phyloP scores from a whole-genome alignment of 2,113 vertebrate species.

The Paraplagusia blochii region DNA sequence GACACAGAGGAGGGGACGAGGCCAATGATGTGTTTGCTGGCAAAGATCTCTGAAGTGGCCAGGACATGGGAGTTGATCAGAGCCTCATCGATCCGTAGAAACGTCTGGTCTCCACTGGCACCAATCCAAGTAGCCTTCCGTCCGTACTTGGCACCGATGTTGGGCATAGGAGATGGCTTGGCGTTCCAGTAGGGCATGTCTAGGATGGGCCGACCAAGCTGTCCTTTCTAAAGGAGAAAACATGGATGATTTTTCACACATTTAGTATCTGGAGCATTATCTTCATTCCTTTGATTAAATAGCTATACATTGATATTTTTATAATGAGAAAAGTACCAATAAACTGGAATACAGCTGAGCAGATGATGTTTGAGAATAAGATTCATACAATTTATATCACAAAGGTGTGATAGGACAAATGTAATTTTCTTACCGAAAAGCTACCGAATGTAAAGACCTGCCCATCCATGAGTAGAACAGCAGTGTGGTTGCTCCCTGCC shows the following conservation, averaged over 20 bases:
- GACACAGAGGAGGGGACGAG: conserved; percentile 92
- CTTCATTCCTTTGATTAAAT: background rate
- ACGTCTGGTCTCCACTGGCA: conserved; percentile 97
- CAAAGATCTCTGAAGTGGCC: conserved; percentile 98
- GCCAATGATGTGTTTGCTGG: conserved; percentile 97
- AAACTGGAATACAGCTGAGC: no score
- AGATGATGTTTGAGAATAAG: no score
- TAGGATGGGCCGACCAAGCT: conserved; percentile 93
- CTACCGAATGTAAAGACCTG: conserved; percentile 99
- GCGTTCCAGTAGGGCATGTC: conserved; percentile 99
- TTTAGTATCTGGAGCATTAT: background rate
- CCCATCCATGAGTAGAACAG: conserved; percentile 90
- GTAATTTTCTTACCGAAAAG: conserved; percentile 89
- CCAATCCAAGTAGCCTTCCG: conserved; percentile 98
- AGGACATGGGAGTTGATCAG: conserved; percentile 98
- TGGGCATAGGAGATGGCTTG: conserved; percentile 95
- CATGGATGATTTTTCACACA: background rate
- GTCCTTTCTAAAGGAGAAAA: conserved; percentile 85
- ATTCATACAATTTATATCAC: no score
- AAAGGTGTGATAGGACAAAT: background rate
- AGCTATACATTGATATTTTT: background rate
- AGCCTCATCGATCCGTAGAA: conserved; percentile 95
- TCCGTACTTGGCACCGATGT: conserved; percentile 95
- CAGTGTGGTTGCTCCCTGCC: conserved; percentile 98
- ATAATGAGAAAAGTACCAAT: background rate